A percentile compares a stretch with the other conserved stretches of the same genome.
These are phyloP conservation scores for Asobara japonica DNA, from an alignment of 1,140 invertebrate genomes.

Conservation along the genomic window DNA sequence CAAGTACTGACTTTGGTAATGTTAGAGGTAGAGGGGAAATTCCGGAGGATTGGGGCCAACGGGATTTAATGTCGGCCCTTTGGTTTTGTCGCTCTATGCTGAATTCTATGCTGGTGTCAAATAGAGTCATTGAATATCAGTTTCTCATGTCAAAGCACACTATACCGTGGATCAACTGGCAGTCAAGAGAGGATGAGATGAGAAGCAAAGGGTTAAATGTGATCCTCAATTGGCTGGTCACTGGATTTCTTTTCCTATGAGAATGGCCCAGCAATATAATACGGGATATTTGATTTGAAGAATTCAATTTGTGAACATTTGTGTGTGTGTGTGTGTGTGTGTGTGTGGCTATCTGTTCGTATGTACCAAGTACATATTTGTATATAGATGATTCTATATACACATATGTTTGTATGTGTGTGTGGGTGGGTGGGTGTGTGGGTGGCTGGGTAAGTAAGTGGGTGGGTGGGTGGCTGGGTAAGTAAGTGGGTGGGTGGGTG, in stretches of 20 bases:
- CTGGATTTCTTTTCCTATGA: not conserved
- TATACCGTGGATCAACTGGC: conserved; percentile 1
- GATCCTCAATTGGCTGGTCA: not conserved
- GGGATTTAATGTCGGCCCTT: not conserved
- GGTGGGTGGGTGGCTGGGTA: too few relatives aligned
- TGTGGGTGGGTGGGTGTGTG: too few relatives aligned
- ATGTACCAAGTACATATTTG: too few relatives aligned
- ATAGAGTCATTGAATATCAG: conserved; percentile 53
- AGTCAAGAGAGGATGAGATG: not conserved
- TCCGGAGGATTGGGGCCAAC: not conserved
- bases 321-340: too few relatives aligned
- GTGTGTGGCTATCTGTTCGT: too few relatives aligned
- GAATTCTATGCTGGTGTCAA: conserved; percentile 52
- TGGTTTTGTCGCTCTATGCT: conserved; percentile 25
- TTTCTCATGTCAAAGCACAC: conserved; percentile 58
- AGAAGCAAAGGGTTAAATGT: not conserved
- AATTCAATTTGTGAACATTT: too few relatives aligned
- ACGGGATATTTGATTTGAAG: too few relatives aligned
- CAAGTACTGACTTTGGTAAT: not conserved
- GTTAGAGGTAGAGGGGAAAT: conserved; percentile 1
- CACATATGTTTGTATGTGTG: too few relatives aligned
- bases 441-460: too few relatives aligned
- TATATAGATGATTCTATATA: too few relatives aligned
- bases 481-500: too few relatives aligned
- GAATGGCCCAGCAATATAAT: too few relatives aligned